Evolutionary conservation across 2,888 invertebrate genomes (phyloP).

Genomic region (Fragum sueziense): DNA sequence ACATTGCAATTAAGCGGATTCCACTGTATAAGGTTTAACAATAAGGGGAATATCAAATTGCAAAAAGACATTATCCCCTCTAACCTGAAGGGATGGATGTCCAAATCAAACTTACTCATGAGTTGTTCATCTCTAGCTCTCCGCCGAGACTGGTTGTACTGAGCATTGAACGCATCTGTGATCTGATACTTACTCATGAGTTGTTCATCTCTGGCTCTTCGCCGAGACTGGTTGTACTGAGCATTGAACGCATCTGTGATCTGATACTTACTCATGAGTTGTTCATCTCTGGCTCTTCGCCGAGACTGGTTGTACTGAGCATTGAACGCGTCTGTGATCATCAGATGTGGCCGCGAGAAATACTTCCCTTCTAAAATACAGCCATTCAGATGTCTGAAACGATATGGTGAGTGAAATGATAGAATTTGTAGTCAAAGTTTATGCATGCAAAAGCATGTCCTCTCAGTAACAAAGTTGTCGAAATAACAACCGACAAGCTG

Average conservation of each 20-base stretch:
- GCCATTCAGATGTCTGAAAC: slow-evolving; percentile 92
- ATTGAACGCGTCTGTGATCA: slow-evolving; percentile 98
- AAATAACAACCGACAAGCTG: not conserved
- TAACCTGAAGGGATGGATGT: too few species aligned
- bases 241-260: slow-evolving; percentile 98
- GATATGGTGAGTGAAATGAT: too few species aligned
- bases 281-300: slow-evolving; percentile 95
- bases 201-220: slow-evolving; percentile 96
- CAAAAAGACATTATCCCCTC: too few species aligned
- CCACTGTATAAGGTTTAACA: too few species aligned
- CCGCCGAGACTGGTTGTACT: slow-evolving; percentile 94
- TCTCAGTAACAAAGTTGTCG: too few species aligned
- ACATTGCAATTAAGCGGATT: too few species aligned
- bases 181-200: slow-evolving; percentile 96
- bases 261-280: slow-evolving; percentile 93
- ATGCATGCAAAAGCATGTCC: too few species aligned
- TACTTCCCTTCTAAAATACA: slow-evolving; percentile 96
- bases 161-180: slow-evolving; percentile 97
- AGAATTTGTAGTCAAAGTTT: too few species aligned
- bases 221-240: slow-evolving; percentile 94
- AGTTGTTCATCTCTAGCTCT: slow-evolving; percentile 96
- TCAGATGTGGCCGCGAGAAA: slow-evolving; percentile 94
- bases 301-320: slow-evolving; percentile 96
- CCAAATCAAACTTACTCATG: slow-evolving; percentile 93
- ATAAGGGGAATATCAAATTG: too few species aligned